Percentiles rank a stretch among this genome's conserved stretches.
These are phyloP conservation scores for Crenichthys baileyi DNA, from an alignment of 2,797 vertebrate genomes.

Conservation along the genomic window DNA sequence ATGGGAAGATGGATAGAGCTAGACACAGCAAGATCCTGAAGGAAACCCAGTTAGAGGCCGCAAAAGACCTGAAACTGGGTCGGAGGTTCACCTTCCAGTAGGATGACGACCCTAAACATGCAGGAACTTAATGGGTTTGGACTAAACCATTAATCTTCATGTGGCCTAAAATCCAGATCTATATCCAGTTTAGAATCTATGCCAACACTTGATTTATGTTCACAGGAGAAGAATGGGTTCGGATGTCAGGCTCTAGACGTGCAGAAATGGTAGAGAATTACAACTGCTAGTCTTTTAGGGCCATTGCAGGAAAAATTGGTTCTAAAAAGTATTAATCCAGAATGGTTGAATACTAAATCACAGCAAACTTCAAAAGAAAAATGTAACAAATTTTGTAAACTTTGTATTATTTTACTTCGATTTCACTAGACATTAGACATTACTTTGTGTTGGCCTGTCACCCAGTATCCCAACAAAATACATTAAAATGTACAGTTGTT, in stretches of 20 bases:
- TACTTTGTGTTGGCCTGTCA: not conserved
- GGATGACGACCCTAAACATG: not conserved
- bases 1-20: no score
- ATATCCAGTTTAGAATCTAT: not conserved
- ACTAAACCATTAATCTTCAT: not conserved
- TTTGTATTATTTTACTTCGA: not conserved
- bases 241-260: not conserved
- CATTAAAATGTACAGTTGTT: not conserved
- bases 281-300: no score
- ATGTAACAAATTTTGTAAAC: not conserved
- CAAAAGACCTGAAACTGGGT: no score
- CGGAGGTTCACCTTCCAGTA: no score
- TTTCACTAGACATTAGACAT: not conserved
- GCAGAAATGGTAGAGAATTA: not conserved
- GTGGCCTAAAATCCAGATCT: not conserved
- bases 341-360: not conserved
- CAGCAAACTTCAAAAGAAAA: not conserved
- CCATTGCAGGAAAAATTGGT: no score
- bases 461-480: not conserved
- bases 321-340: not conserved
- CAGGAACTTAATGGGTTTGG: not conserved
- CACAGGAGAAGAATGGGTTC: not conserved
- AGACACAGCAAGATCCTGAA: no score
- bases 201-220: not conserved
- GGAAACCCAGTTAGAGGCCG: no score